Percentiles rank a stretch among this genome's conserved stretches.
phyloP scores from a whole-genome alignment of 1,140 invertebrate species.

The Chionoecetes opilio region DNA sequence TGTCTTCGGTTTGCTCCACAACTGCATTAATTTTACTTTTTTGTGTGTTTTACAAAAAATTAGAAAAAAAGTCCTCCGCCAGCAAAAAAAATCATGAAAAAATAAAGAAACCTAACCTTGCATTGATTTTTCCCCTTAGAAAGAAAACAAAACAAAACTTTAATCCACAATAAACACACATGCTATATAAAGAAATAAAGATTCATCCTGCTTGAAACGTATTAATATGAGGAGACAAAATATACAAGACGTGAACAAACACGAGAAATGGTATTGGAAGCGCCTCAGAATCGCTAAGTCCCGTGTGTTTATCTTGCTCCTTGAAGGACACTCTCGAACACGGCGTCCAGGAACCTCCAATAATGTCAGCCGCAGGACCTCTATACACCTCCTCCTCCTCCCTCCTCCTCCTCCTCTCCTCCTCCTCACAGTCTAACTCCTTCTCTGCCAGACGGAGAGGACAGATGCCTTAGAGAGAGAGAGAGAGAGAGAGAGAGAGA shows the following conservation, averaged over 20 bases:
- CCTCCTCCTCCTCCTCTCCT: background rate
- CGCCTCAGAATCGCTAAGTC: background rate
- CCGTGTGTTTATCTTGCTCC: conserved; percentile 16
- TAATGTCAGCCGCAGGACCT: conserved; percentile 15
- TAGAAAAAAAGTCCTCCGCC: background rate
- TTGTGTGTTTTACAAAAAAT: background rate
- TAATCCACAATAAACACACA: too few relatives aligned
- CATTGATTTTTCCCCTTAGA: too few relatives aligned
- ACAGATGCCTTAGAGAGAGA: conserved; percentile 14
- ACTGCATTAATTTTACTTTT: too few relatives aligned
- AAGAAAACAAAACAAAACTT: too few relatives aligned
- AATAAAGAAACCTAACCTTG: too few relatives aligned
- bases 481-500: conserved; percentile 4
- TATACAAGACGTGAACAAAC: background rate
- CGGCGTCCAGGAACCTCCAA: conserved; percentile 1
- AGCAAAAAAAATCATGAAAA: background rate
- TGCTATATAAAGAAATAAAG: too few relatives aligned
- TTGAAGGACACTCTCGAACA: conserved; percentile 25
- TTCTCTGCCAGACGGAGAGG: background rate
- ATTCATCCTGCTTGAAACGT: too few relatives aligned
- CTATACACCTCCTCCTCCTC: background rate
- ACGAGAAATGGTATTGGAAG: background rate
- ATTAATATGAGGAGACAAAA: too few relatives aligned
- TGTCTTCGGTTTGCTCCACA: background rate
- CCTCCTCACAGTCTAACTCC: background rate